Percentiles rank a stretch among this genome's conserved stretches.
Conservation (phyloP, 2,113 vertebrate genomes). For the Phrynosoma platyrhinos region DNA sequence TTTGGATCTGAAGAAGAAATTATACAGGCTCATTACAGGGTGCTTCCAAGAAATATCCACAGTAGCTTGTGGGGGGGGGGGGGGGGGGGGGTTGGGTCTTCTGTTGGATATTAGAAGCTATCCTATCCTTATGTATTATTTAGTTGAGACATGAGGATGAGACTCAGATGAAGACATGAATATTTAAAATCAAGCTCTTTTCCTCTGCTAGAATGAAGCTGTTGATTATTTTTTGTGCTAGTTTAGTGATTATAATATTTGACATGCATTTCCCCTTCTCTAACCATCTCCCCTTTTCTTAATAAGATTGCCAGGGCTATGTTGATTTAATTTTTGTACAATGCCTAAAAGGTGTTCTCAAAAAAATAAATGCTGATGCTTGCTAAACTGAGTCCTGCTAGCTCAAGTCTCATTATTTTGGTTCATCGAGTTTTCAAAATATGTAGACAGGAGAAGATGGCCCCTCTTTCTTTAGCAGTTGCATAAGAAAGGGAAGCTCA, state of each 20-base stretch:
- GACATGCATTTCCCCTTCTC: neutral
- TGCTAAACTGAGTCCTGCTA: neutral
- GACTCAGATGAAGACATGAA: slow-evolving; percentile 23
- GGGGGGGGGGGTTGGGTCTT: neutral
- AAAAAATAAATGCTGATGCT: neutral
- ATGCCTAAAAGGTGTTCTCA: neutral
- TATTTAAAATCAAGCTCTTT: slow-evolving; percentile 24
- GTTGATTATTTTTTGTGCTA: slow-evolving; percentile 4
- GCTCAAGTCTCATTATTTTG: neutral
- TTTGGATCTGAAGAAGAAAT: slow-evolving; percentile 5
- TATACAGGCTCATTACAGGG: slow-evolving; percentile 8
- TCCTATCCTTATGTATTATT: neutral
- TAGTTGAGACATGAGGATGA: neutral
- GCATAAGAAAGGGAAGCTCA: neutral
- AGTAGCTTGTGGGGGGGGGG: neutral
- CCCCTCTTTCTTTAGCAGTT: neutral
- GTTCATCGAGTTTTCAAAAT: neutral
- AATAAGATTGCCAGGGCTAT: neutral
- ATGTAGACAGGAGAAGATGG: neutral
- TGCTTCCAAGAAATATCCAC: slow-evolving; percentile 15
- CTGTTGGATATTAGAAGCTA: slow-evolving; percentile 15
- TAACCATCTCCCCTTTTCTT: neutral
- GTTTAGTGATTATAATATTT: neutral
- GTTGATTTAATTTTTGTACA: neutral
- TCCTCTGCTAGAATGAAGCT: neutral